Conservation (phyloP, 2,888 invertebrate genomes). For the Mechanitis mazaeus region DNA sequence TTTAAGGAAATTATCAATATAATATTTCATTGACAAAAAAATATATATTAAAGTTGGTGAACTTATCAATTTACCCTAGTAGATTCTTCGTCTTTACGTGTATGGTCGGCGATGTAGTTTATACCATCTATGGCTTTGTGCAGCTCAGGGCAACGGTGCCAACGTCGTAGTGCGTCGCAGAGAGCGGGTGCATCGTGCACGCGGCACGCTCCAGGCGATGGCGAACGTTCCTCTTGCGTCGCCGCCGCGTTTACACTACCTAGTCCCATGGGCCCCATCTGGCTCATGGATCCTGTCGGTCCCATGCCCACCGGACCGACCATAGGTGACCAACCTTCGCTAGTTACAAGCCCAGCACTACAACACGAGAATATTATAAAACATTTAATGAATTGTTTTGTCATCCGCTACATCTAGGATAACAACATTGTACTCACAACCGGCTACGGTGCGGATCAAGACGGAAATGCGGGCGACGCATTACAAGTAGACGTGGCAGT, state of each 20-base stretch:
- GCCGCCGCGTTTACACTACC: constrained; percentile 31
- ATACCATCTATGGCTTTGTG: constrained; percentile 96
- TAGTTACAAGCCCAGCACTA: constrained; percentile 50
- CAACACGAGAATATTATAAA: constrained; percentile 8
- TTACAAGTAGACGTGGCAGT: constrained; percentile 93
- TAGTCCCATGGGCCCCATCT: constrained; percentile 3
- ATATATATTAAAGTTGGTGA: too few relatives aligned
- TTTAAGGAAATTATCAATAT: too few relatives aligned
- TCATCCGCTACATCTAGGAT: too few relatives aligned
- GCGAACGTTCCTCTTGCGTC: constrained; percentile 42
- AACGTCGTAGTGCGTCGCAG: constrained; percentile 81
- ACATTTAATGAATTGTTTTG: too few relatives aligned
- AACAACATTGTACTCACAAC: constrained; percentile 48
- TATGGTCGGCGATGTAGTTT: constrained; percentile 94
- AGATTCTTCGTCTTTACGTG: constrained; percentile 93
- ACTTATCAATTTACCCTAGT: constrained; percentile 81
- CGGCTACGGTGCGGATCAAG: constrained; percentile 78
- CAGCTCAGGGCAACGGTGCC: constrained; percentile 94
- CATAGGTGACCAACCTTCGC: constrained; percentile 33
- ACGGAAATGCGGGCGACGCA: constrained; percentile 88
- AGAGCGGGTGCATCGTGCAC: constrained; percentile 73
- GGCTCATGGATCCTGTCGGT: constrained; percentile 33
- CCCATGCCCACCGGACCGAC: constrained; percentile 26
- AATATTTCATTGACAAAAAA: too few relatives aligned
- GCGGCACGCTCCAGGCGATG: constrained; percentile 77